A percentile compares a stretch with the other conserved stretches of the same genome.
phyloP scores from a whole-genome alignment of 1,140 invertebrate species.

The Eupristina koningsbergeri region DNA sequence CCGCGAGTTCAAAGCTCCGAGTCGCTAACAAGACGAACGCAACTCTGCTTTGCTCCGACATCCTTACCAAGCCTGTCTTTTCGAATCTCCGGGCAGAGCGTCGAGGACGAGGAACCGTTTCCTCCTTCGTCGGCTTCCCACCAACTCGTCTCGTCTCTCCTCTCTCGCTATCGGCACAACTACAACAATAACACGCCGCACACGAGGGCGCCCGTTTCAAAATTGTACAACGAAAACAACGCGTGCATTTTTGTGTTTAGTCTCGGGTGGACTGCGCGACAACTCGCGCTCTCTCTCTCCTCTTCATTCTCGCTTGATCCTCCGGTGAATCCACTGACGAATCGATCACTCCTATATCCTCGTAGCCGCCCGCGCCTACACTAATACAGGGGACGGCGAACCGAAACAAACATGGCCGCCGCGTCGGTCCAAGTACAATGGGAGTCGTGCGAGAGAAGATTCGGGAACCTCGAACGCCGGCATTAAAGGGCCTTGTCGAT shows the following conservation, averaged over 20 bases:
- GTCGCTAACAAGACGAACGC: neutral
- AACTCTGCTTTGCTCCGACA: no score
- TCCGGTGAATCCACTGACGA: neutral
- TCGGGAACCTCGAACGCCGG: neutral
- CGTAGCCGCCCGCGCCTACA: neutral
- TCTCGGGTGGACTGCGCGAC: neutral
- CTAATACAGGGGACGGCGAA: neutral
- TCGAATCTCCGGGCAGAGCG: neutral
- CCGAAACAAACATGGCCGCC: conserved; percentile 44
- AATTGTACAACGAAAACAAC: neutral
- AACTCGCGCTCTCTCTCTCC: neutral
- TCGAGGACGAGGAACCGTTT: neutral
- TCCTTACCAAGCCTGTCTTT: neutral
- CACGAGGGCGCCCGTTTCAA: conserved; percentile 11
- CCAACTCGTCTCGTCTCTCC: neutral
- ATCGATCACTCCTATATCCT: neutral
- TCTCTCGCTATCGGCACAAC: neutral
- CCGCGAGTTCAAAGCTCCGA: neutral
- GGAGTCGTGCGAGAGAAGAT: conserved; percentile 11
- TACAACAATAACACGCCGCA: neutral
- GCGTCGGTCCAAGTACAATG: conserved; percentile 6
- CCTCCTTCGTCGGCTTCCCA: neutral
- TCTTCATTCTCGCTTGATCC: neutral
- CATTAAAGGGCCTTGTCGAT: neutral
- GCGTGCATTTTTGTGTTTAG: conserved; percentile 15